Evolutionary conservation across 1,140 invertebrate genomes (phyloP).

Genomic region (Saccostrea echinata): DNA sequence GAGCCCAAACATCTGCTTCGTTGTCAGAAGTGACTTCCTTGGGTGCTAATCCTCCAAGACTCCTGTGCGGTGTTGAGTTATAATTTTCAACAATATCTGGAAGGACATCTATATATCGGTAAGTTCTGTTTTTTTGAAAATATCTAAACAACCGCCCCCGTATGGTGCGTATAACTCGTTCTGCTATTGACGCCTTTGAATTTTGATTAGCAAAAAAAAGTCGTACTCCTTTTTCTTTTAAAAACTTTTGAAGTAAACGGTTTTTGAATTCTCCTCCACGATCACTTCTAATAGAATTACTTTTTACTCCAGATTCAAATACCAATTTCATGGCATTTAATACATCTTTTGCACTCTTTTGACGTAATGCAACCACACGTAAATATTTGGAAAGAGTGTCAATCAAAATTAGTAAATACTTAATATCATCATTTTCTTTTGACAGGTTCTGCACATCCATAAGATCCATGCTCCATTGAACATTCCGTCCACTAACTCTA

Average conservation of each 20-base stretch:
- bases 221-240: not conserved
- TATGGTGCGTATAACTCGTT: conserved; percentile 47
- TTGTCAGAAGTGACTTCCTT: conserved; percentile 42
- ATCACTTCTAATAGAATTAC: conserved; percentile 2
- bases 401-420: conserved; percentile 37
- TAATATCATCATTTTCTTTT: conserved; percentile 46
- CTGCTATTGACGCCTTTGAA: conserved; percentile 43
- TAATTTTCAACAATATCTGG: conserved; percentile 46
- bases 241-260: not conserved
- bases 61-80: conserved; percentile 45
- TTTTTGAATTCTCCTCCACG: conserved; percentile 37
- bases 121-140: conserved; percentile 42
- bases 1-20: conserved; percentile 49
- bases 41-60: not conserved
- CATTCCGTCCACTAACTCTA: not conserved
- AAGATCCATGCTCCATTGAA: conserved; percentile 31
- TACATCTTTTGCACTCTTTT: conserved; percentile 5
- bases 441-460: conserved; percentile 33
- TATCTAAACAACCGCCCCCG: conserved; percentile 42
- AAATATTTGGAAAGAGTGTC: conserved; percentile 35
- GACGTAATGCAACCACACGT: not conserved
- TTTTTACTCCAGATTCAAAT: not conserved
- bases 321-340: not conserved
- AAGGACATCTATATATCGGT: conserved; percentile 47
- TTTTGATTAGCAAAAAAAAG: not conserved